phyloP scores from a whole-genome alignment of 2,797 vertebrate genomes.

The Alcedo quadribrachys region DNA sequence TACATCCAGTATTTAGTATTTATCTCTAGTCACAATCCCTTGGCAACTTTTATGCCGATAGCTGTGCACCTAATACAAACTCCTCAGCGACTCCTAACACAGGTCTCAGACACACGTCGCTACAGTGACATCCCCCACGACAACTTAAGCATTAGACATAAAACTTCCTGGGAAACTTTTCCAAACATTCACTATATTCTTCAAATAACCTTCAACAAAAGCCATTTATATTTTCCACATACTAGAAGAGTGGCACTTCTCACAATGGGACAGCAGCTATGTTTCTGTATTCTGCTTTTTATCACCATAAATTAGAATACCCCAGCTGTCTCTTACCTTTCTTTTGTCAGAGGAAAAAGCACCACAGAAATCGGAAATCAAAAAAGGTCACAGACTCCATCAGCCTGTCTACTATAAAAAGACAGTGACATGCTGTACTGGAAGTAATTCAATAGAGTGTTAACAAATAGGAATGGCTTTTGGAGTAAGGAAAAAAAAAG shows the following conservation, averaged over 20 bases:
- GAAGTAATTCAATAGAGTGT: constrained; percentile 13
- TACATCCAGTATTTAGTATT: background rate
- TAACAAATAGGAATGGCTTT: background rate
- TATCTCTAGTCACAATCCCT: background rate
- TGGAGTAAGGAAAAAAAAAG: background rate
- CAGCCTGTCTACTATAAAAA: background rate
- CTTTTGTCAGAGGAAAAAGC: background rate
- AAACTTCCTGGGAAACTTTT: background rate
- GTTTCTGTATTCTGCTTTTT: background rate
- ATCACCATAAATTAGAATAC: constrained; percentile 47
- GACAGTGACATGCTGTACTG: constrained; percentile 6
- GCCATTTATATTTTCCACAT: background rate
- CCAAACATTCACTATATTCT: background rate
- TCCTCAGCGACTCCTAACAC: background rate
- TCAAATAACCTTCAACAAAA: constrained; percentile 24
- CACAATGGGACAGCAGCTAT: background rate
- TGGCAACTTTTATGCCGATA: background rate
- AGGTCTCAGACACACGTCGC: background rate
- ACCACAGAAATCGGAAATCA: constrained; percentile 22
- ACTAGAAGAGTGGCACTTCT: background rate
- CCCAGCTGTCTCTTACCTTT: background rate
- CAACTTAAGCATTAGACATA: background rate
- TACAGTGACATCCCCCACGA: background rate
- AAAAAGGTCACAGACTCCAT: constrained; percentile 15
- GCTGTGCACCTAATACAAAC: background rate